Percentiles rank a stretch among this genome's conserved stretches.
Conservation (phyloP, 1,140 invertebrate species). For the Drosophila funebris region DNA sequence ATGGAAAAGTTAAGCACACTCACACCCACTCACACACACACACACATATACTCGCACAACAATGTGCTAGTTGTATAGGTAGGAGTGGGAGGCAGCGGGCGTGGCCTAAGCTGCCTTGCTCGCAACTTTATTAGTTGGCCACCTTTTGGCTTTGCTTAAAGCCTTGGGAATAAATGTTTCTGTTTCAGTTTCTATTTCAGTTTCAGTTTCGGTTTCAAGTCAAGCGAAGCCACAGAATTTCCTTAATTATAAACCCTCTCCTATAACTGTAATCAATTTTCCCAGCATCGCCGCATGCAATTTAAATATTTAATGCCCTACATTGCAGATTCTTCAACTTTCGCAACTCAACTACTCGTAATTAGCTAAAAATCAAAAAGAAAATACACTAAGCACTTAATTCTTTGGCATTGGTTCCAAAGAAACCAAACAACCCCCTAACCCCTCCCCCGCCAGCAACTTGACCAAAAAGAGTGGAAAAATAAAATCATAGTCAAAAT, state of each 20-base stretch:
- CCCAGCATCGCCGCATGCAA: conserved; percentile 24
- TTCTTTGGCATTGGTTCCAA: conserved; percentile 1
- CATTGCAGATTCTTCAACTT: conserved; percentile 19
- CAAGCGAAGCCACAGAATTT: background rate
- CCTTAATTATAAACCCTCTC: conserved; percentile 33
- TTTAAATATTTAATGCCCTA: conserved; percentile 69
- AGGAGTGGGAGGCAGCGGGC: conserved; percentile 23
- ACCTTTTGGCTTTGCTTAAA: conserved; percentile 70
- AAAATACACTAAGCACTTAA: conserved; percentile 33
- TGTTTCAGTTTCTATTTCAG: conserved; percentile 35
- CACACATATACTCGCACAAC: conserved; percentile 40
- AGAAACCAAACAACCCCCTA: background rate
- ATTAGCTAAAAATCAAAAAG: conserved; percentile 42
- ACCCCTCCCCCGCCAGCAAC: background rate
- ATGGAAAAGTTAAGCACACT: conserved; percentile 35
- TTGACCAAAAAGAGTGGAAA: background rate
- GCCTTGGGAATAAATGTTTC: conserved; percentile 31
- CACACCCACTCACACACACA: conserved; percentile 11
- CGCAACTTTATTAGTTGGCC: conserved; percentile 71
- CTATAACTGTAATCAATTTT: conserved; percentile 68
- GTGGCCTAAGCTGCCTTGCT: conserved; percentile 65
- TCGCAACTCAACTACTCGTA: conserved; percentile 26
- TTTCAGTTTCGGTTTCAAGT: conserved; percentile 15
- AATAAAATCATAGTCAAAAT: conserved; percentile 27
- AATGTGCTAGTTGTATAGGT: conserved; percentile 67